phyloP scores from a whole-genome alignment of 2,888 invertebrate species.

The Stenotaenia linearis region DNA sequence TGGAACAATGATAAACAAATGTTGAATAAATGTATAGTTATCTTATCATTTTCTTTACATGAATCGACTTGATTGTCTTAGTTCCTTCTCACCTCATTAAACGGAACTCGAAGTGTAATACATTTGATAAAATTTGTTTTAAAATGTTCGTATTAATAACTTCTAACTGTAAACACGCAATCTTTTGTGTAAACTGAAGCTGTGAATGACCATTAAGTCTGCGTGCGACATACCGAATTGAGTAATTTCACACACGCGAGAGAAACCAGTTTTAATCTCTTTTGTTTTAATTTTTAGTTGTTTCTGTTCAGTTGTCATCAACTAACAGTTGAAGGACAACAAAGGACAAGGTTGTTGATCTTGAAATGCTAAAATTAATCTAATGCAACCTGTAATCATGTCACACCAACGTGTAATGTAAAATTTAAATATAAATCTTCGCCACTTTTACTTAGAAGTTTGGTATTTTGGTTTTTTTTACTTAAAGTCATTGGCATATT shows the following conservation, averaged over 20 bases:
- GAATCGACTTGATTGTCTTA: not conserved
- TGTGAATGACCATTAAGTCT: not conserved
- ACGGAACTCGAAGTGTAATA: too few species aligned
- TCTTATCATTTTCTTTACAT: not conserved
- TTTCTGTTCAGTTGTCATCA: not conserved
- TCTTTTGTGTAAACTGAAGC: not conserved
- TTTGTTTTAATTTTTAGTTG: not conserved
- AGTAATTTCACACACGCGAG: not conserved
- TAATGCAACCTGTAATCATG: not conserved
- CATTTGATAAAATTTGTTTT: too few species aligned
- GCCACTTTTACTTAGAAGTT: too few species aligned
- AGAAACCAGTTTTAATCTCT: not conserved
- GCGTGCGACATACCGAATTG: not conserved
- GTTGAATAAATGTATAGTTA: not conserved
- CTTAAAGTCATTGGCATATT: not conserved
- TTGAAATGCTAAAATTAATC: not conserved
- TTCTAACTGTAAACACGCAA: too few species aligned
- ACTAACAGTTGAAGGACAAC: not conserved
- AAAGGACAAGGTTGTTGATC: not conserved
- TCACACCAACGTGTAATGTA: too few species aligned
- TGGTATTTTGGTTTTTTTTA: not conserved
- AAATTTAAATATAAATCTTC: not conserved
- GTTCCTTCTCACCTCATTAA: not conserved
- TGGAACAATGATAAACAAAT: not conserved
- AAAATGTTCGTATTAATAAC: too few species aligned